Base-by-base conservation (phyloP, 1,140 invertebrate species). In the Phenacoccus solenopsis region DNA sequence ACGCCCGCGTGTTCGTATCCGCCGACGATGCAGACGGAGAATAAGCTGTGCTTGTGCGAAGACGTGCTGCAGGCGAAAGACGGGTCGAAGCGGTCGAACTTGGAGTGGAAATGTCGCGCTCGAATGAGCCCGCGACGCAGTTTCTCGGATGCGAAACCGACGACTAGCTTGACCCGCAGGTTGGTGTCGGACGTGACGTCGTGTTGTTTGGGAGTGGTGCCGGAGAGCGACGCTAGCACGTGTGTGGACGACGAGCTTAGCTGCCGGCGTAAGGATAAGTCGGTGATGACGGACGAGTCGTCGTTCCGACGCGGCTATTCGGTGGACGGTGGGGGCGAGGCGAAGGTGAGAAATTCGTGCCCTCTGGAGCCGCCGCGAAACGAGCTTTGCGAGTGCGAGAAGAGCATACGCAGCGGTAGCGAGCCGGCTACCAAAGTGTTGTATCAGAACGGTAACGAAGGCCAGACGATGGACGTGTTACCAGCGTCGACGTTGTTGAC, bases 41-140 rank as follows among this genome's bases (percentile, higher is more conserved):
- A 72, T 67, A 72, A 75, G 28, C 56, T 73, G 27, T 72, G 73
- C 68, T 67, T 75, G 1, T 72, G 72, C 35, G 75, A 76, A 68
- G 74, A 76, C 67, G 73, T 76, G 21, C 74, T 76, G 61, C 75
- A 76, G 72, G 70, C 21, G 38, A 49, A 49, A 49, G 38, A 49
- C 2, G 38, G 3, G 5, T n/a, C 38, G 38, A 49, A n/a, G 16
- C 5, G 38, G 38, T 49, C 38, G 4, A 10, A n/a, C n/a, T 49
- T n/a, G 38, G 3, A 49, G 38, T n/a, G 5, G 30, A 32, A 32
- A 5, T 32, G 13, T 13, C 13, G 30, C 30, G 38, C 38, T 5
- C 38, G 38, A 5, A 49, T 49, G 38, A 49, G 38, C 20, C 38
- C 38, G 13, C 4, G 38, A 16, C 4, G 38, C 3, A 49, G 38